These are phyloP conservation scores for Sardinella longiceps DNA, from an alignment of 2,797 vertebrate species.

Conservation along the genomic window DNA sequence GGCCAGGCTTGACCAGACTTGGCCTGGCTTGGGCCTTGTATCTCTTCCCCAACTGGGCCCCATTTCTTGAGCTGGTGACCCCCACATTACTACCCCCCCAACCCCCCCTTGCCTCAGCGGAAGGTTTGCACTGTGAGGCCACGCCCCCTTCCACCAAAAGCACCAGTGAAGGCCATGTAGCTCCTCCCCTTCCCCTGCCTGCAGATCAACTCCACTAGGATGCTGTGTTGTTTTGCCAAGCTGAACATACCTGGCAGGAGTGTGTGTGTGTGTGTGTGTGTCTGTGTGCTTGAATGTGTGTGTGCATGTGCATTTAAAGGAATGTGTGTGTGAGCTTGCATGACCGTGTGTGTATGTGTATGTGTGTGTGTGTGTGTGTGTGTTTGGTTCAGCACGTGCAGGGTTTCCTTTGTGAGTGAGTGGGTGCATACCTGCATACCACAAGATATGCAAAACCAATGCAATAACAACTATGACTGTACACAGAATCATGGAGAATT, in stretches of 20 bases:
- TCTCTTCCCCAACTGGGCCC: no score
- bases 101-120: not conserved
- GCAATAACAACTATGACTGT: conserved; percentile 96
- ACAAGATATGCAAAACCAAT: conserved; percentile 99
- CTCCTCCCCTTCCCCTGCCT: not conserved
- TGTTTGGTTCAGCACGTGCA: not conserved
- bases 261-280: conserved; percentile 28
- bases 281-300: not conserved
- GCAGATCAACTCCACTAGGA: conserved; percentile 29
- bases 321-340: conserved; percentile 27
- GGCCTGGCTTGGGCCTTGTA: no score
- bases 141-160: conserved; percentile 41
- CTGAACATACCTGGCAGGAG: conserved; percentile 35
- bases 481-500: conserved; percentile 71
- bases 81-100: no score
- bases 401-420: conserved; percentile 48
- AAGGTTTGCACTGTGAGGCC: conserved; percentile 37
- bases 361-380: conserved; percentile 31
- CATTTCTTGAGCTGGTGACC: no score
- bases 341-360: conserved; percentile 41
- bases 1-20: no score
- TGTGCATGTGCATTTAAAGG: no score
- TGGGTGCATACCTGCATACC: conserved; percentile 77
- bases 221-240: conserved; percentile 1
- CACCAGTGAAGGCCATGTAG: conserved; percentile 42